These are phyloP conservation scores for Phrynosoma platyrhinos DNA, from an alignment of 2,113 vertebrate species.

Conservation along the genomic window DNA sequence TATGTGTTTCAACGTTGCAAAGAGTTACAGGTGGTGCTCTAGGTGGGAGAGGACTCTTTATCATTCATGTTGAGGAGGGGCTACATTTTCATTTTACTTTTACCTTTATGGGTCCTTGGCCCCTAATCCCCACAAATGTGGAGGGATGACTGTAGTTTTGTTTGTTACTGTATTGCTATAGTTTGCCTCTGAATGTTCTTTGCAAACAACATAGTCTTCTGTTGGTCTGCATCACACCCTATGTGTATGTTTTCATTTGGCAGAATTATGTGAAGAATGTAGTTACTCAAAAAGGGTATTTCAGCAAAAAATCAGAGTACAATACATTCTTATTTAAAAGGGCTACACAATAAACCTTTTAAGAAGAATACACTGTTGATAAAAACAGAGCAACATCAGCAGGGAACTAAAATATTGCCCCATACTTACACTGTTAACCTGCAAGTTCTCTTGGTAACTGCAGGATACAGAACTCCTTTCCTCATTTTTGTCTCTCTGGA, in stretches of 20 bases:
- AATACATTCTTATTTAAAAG: background rate
- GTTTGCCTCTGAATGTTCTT: background rate
- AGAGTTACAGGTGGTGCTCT: too few relatives aligned
- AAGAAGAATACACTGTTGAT: slow-evolving; percentile 25
- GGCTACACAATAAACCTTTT: slow-evolving; percentile 5
- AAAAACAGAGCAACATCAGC: background rate
- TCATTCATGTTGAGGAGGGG: too few relatives aligned
- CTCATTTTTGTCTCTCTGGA: background rate
- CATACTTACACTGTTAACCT: slow-evolving; percentile 26
- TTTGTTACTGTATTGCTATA: background rate
- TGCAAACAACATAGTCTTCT: background rate
- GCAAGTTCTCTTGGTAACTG: background rate
- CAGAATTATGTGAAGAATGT: background rate
- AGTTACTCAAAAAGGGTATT: slow-evolving; percentile 41
- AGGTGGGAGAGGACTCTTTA: too few relatives aligned
- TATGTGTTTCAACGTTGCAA: too few relatives aligned
- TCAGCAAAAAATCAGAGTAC: background rate
- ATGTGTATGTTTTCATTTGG: background rate
- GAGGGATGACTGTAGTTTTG: background rate
- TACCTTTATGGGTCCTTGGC: too few relatives aligned
- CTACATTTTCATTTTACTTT: too few relatives aligned
- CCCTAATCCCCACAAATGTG: too few relatives aligned
- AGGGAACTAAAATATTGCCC: slow-evolving; percentile 28
- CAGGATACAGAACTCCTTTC: background rate
- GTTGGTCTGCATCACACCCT: background rate